Evolutionary conservation across 2,113 vertebrate species (phyloP), one percentile per base, ranked within the genome.

Genomic region (Syrmaticus mikado): DNA sequence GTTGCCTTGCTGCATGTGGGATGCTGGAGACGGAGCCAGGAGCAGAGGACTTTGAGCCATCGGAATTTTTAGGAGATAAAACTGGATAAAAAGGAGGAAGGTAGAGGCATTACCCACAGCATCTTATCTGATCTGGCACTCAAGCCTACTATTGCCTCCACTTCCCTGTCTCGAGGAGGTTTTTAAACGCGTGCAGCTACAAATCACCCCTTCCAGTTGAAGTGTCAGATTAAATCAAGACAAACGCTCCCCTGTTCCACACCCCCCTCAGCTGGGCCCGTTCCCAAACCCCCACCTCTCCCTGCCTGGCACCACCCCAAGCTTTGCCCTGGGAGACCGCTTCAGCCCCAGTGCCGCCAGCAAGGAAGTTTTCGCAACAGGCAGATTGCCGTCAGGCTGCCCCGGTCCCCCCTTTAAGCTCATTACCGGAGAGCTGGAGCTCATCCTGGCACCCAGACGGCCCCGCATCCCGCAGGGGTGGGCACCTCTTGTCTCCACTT

Each of bases 141-240:
- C 79, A 55, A 87, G 80, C 82, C 55, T 93, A 92, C 89, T 89
- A 68, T 93, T 94, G 96, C 95, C 93, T 97, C 79, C 79, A 76
- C 87, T 94, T 96, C 94, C 95, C 87, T 92, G 80, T 96, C 91
- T 95, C 0, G 5, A 94, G 94, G 87, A 89, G 92, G 82, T 93
- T 94, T 92, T 91, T 41, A 85, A 94, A 83, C 48, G 70, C 4
- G 1, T 68, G 60, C 46, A 78, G 82, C 94, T 95, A 96, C 93
- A 96, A 95, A 96, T 95, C 92, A 96, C 80, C 68, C 89, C 85
- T 94, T 91, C 89, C 87, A 92, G 89, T 92, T 91, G 77, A 90
- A 93, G 90, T 90, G 95, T 95, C 95, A 95, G 93, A 95, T 96
- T 96, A 95, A 97, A 96, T 96, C 91, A 95, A 95, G 94, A 97